Conservation (phyloP, 2,797 vertebrate species). For the Clarias pachynema region DNA sequence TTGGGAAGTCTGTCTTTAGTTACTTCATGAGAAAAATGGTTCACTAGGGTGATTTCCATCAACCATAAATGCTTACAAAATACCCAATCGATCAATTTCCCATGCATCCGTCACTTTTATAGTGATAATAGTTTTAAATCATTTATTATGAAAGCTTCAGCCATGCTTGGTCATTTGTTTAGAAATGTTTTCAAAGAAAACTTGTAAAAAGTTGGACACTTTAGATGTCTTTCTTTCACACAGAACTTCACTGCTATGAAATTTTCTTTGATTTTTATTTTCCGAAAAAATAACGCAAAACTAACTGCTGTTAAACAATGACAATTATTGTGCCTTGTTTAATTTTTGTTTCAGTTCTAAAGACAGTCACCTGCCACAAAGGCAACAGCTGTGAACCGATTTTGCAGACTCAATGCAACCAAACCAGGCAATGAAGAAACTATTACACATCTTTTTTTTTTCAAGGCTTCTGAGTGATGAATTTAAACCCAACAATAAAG, state of each 20-base stretch:
- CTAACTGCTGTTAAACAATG: slow-evolving; percentile 17
- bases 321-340: slow-evolving; percentile 18
- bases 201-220: not conserved
- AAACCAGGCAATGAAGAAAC: not conserved
- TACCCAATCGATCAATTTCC: not conserved
- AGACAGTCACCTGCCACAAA: slow-evolving; percentile 26
- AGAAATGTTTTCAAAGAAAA: not conserved
- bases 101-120: slow-evolving; percentile 1
- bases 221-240: not conserved
- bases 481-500: not conserved
- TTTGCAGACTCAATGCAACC: not conserved
- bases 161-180: not conserved
- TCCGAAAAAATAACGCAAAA: not conserved
- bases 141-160: not conserved
- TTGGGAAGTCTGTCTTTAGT: not conserved
- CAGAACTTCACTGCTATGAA: not conserved
- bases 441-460: not conserved
- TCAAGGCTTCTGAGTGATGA: not conserved
- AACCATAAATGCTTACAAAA: not conserved
- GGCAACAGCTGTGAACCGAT: slow-evolving; percentile 16
- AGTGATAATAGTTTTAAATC: not conserved
- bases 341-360: not conserved
- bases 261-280: not conserved
- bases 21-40: not conserved
- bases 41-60: slow-evolving; percentile 6